phyloP scores from a whole-genome alignment of 2,888 invertebrate genomes.

The Erebia aethiops region DNA sequence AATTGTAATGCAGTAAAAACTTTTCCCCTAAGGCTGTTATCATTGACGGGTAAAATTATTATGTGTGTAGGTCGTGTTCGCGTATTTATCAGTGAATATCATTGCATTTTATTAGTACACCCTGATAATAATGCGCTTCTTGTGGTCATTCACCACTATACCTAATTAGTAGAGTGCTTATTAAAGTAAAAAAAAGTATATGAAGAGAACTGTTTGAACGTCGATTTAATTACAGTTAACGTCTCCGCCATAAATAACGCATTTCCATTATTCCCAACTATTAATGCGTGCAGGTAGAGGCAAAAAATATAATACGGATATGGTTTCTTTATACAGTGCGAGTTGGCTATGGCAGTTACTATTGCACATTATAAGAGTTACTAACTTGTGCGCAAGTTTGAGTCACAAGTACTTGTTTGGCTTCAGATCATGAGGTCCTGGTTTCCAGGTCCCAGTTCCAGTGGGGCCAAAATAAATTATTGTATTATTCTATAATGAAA shows the following conservation, averaged over 20 bases:
- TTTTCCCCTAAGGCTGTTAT: not conserved
- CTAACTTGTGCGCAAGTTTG: not conserved
- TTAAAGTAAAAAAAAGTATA: slow-evolving; percentile 11
- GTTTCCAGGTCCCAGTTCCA: too few species aligned
- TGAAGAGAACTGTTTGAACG: slow-evolving; percentile 5
- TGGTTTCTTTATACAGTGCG: not conserved
- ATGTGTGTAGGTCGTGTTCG: not conserved
- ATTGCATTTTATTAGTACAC: slow-evolving; percentile 10
- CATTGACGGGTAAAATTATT: not conserved
- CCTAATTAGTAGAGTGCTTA: slow-evolving; percentile 6
- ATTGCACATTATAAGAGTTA: not conserved
- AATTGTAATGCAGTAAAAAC: not conserved
- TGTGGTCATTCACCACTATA: slow-evolving; percentile 13
- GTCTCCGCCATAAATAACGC: slow-evolving; percentile 23
- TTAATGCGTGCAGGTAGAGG: slow-evolving; percentile 13
- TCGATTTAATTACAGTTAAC: slow-evolving; percentile 18
- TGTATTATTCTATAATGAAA: too few species aligned
- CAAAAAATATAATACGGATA: slow-evolving; percentile 13
- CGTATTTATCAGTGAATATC: slow-evolving; percentile 12
- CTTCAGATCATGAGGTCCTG: too few species aligned
- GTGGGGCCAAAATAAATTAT: too few species aligned
- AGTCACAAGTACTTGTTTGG: not conserved
- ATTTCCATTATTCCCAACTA: slow-evolving; percentile 26
- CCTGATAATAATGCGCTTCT: not conserved
- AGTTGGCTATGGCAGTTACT: not conserved